Evolutionary conservation across 2,113 vertebrate genomes (phyloP).

Genomic region (Narcine bancroftii): DNA sequence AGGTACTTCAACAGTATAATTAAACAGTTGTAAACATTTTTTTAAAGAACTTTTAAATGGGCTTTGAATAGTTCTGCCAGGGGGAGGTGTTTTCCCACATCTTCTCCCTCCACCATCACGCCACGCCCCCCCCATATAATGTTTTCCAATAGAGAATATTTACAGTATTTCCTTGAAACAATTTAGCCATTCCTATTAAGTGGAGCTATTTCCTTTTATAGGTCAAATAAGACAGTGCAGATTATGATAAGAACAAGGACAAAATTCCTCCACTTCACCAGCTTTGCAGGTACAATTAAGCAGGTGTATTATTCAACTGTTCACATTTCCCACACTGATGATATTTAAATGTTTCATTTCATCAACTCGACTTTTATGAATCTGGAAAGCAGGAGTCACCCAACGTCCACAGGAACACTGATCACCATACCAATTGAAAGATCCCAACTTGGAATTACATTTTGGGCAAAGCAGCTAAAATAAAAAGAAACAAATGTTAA

Average conservation of each 20-base stretch:
- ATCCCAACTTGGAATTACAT: slow-evolving; percentile 78
- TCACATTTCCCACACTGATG: slow-evolving; percentile 39
- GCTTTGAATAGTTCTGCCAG: too few relatives aligned
- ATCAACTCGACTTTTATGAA: slow-evolving; percentile 85
- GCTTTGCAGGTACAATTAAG: not conserved
- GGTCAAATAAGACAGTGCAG: not conserved
- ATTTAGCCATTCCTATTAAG: not conserved
- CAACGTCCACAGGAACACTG: slow-evolving; percentile 89
- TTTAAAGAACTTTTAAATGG: too few relatives aligned
- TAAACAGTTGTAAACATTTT: too few relatives aligned
- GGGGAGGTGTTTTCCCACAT: too few relatives aligned
- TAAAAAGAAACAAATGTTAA: slow-evolving; percentile 38
- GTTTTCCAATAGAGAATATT: too few relatives aligned
- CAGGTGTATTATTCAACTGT: not conserved
- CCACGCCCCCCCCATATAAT: too few relatives aligned
- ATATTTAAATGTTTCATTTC: slow-evolving; percentile 60
- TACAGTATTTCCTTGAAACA: too few relatives aligned
- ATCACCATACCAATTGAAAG: slow-evolving; percentile 85
- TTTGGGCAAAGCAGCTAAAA: slow-evolving; percentile 88
- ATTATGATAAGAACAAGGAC: not conserved
- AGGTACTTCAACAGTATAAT: too few relatives aligned
- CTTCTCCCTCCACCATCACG: too few relatives aligned
- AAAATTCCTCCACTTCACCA: not conserved
- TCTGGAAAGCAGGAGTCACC: slow-evolving; percentile 87
- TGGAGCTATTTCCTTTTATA: not conserved